These are phyloP conservation scores for Sphaerophoria rueppellii DNA, from an alignment of 2,888 invertebrate species.

Conservation along the genomic window DNA sequence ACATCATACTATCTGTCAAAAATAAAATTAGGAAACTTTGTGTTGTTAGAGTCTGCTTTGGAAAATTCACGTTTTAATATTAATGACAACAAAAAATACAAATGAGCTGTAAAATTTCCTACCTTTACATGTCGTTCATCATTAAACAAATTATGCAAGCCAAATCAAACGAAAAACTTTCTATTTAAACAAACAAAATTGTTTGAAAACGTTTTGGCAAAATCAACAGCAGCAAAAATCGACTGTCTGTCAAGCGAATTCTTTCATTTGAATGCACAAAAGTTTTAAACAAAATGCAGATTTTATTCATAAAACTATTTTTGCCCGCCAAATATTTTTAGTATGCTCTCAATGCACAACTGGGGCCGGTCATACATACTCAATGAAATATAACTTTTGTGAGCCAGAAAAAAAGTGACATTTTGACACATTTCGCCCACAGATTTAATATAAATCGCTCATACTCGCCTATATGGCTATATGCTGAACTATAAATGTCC, in stretches of 20 bases:
- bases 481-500: conserved; percentile 32
- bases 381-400: not conserved
- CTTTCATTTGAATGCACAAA: not conserved
- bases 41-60: too few relatives aligned
- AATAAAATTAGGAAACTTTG: too few relatives aligned
- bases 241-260: not conserved
- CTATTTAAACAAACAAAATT: not conserved
- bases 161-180: not conserved
- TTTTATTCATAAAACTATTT: conserved; percentile 23
- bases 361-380: conserved; percentile 8
- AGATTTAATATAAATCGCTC: not conserved
- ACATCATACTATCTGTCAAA: too few relatives aligned
- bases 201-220: not conserved
- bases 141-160: too few relatives aligned
- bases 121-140: too few relatives aligned
- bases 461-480: not conserved
- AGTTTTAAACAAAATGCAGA: conserved; percentile 17
- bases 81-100: too few relatives aligned
- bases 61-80: too few relatives aligned
- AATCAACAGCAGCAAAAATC: not conserved
- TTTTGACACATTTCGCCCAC: conserved; percentile 43
- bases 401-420: conserved; percentile 25
- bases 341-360: conserved; percentile 1
- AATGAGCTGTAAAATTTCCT: too few relatives aligned
- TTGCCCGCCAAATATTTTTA: not conserved